These are phyloP conservation scores for Mesoclemmys tuberculata DNA, from an alignment of 2,113 vertebrate genomes.

Conservation along the genomic window DNA sequence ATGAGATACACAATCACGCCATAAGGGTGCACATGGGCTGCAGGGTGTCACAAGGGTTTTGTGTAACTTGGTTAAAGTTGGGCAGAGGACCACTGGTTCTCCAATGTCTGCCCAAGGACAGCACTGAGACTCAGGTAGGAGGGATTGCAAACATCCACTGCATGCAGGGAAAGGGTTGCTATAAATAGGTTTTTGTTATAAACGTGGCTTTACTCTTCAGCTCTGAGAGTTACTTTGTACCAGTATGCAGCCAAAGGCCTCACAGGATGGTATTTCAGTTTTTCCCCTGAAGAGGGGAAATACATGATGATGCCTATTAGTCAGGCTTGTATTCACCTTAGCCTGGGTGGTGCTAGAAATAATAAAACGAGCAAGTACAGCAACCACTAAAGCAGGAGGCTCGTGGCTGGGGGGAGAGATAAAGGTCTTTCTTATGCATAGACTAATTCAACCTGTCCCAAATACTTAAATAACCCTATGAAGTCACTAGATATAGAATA, in stretches of 20 bases:
- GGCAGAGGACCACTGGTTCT: background rate
- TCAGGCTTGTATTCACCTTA: background rate
- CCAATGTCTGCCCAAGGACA: background rate
- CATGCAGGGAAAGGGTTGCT: background rate
- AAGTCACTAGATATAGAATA: too few relatives aligned
- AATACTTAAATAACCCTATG: background rate
- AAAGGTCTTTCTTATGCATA: background rate
- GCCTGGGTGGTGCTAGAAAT: background rate
- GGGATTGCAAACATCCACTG: background rate
- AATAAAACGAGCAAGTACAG: background rate
- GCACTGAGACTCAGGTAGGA: background rate
- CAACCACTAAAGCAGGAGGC: background rate
- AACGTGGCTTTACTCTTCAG: background rate
- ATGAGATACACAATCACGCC: too few relatives aligned
- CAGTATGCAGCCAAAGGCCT: too few relatives aligned
- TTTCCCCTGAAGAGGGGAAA: background rate
- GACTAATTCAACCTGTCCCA: background rate
- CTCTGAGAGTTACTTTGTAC: background rate
- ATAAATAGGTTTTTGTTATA: background rate
- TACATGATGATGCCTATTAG: background rate
- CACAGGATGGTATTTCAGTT: too few relatives aligned
- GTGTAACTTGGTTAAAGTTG: background rate
- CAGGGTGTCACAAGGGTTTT: background rate
- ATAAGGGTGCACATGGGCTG: too few relatives aligned
- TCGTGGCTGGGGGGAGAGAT: background rate